phyloP scores from a whole-genome alignment of 37 sponge, comb jelly and placozoan species.

The Agelas oroides region DNA sequence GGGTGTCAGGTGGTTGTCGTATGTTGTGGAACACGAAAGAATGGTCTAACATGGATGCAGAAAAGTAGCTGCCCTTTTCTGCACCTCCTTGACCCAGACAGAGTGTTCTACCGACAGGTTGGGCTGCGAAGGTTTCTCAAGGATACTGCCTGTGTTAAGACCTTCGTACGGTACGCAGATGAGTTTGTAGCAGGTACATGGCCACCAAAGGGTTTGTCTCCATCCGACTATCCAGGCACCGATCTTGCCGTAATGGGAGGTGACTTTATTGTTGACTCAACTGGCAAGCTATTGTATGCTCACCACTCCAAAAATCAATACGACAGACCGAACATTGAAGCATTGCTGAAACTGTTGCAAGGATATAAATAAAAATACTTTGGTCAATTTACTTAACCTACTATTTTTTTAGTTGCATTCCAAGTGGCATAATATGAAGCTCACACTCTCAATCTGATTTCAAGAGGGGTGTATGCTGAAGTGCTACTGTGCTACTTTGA shows the following conservation, averaged over 20 bases:
- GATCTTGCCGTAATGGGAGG: constrained; percentile 74
- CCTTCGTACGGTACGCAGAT: constrained; percentile 61
- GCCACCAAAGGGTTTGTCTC: too few species aligned
- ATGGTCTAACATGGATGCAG: constrained; percentile 37
- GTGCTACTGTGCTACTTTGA: too few species aligned
- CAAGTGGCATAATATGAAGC: constrained; percentile 3
- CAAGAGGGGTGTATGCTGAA: constrained; percentile 27
- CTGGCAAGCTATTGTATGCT: constrained; percentile 44
- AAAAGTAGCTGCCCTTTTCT: constrained; percentile 11
- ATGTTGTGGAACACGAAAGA: constrained; percentile 21
- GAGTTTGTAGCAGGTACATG: constrained; percentile 19
- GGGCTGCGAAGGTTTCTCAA: constrained; percentile 30
- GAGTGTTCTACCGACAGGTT: constrained; percentile 48
- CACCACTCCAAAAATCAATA: constrained; percentile 54
- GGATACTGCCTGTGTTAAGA: constrained; percentile 27
- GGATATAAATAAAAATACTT: too few species aligned
- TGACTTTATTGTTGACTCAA: constrained; percentile 55
- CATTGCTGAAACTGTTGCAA: constrained; percentile 19
- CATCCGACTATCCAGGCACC: constrained; percentile 46
- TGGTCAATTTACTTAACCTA: not conserved
- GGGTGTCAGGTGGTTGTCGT: constrained; percentile 17
- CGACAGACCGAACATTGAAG: constrained; percentile 61
- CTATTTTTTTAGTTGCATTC: too few species aligned
- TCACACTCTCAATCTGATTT: constrained; percentile 16
- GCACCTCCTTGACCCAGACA: constrained; percentile 26